Conservation (phyloP, 2,888 invertebrate genomes). For the Congeria kusceri region DNA sequence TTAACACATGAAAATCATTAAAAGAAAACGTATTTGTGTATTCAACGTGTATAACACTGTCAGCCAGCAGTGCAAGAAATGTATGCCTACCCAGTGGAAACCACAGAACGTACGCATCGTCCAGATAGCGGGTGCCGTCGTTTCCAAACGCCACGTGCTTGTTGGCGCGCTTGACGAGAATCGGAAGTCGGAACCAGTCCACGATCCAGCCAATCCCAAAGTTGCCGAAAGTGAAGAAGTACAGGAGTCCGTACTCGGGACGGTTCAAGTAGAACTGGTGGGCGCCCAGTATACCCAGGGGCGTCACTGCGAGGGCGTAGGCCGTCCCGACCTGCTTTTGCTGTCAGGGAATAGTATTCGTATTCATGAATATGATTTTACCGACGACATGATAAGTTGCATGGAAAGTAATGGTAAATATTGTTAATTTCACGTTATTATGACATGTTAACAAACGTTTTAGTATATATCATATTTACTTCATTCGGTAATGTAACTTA, state of each 20-base stretch:
- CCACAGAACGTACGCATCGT: slow-evolving; percentile 73
- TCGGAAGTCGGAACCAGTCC: slow-evolving; percentile 74
- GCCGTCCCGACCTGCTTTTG: slow-evolving; percentile 53
- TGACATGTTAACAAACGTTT: too few species aligned
- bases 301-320: slow-evolving; percentile 61
- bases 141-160: slow-evolving; percentile 29
- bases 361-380: too few species aligned
- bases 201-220: slow-evolving; percentile 73
- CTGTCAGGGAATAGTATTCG: too few species aligned
- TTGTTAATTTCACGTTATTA: too few species aligned
- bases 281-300: slow-evolving; percentile 66
- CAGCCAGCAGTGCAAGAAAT: too few species aligned
- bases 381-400: too few species aligned
- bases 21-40: too few species aligned
- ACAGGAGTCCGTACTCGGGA: slow-evolving; percentile 64
- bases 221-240: slow-evolving; percentile 68
- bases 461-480: too few species aligned
- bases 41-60: too few species aligned
- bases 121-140: slow-evolving; percentile 57
- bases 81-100: slow-evolving; percentile 62
- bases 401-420: too few species aligned
- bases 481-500: too few species aligned
- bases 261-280: slow-evolving; percentile 73
- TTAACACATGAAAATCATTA: too few species aligned
- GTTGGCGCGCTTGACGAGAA: slow-evolving; percentile 69